Base-by-base conservation (phyloP, 2,888 invertebrate species). In the Atethmia centrago region DNA sequence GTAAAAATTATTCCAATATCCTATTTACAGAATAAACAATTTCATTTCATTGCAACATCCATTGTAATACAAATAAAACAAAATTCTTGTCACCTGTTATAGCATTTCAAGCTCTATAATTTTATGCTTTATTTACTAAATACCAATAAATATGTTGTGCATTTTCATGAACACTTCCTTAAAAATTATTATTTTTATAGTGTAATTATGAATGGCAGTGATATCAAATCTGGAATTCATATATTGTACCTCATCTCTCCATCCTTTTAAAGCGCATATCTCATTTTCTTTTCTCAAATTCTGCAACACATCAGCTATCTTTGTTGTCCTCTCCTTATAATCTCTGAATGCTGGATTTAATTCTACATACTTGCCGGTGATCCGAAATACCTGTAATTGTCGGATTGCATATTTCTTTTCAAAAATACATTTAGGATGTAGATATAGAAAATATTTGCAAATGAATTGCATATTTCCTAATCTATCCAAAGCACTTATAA, bases 291-390 rank as follows among this genome's bases (percentile, higher is more conserved):
- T 97, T 79, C 98, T 97, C 90, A 99, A 96, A 91, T 98, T 97
- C 87, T 97, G 97, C 88, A 99, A 96, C 76, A 99, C 98, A 92
- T 97, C 97, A 84, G 98, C 98, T 63, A 99, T 97, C 90, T 97
- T 97, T 71, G 97, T 97, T 79, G 98, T 98, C 87, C 99, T 97
- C 90, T 98, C 98, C 84, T 98, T 97, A 91, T 98, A 99, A 90
- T 98, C 98, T 90, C 98, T 97, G 92, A 98, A 98, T 71, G 98
- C 98, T 85, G 98, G 98, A 95, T 98, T 98, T 85, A 99, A 95
- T 93, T 98, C 98, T 63, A 99, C 98, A 93, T 96, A 97, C 88
- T 97, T 97, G 12, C 97, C 97, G 80, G 97, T 97, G 88, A 97
- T 97, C 94, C 97, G 97, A 93, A 98, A 98, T 79, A 98, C 97